Evolutionary conservation across 2,888 invertebrate species (phyloP), one percentile per base, ranked within the genome.

Genomic region (Drosophila infuscata): DNA sequence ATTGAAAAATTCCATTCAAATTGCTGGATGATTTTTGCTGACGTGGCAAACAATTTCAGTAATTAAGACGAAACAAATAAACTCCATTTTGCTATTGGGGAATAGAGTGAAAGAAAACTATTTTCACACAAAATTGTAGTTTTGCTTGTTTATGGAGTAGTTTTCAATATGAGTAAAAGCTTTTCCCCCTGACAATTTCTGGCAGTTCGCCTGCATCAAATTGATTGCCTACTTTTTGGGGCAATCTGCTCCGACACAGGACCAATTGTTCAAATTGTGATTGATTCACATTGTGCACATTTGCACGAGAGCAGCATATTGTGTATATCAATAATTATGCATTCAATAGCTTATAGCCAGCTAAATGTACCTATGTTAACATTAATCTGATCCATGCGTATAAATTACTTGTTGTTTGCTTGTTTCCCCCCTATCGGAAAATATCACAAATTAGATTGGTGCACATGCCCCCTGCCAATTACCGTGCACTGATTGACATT

Each of bases 191-290:
- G 60, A 57, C 48, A 38, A 79, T 56, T 48, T 57, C 51, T 74
- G 57, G 33, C 29, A 35, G 58, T 35, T 70, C 32, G 51, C 35
- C 43, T 74, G 74, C 52, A 60, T 58, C 35, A 60, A 70, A 74
- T 70, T 78, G 63, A 78, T 78, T 78, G 79, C 69, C 49, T 69
- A 58, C 74, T 74, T 77, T 78, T 49, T 59, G 70, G 70, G 60
- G 70, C 60, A 52, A 29, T 4, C n/a, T 20, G 8, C 4, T 9
- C 25, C 4, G 36, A 9, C 35, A 43, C 54, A 35, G 17, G 11
- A n/a, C 38, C 36, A 63, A 76, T 76, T 72, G 61, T 64, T 32
- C 68, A 72, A n/a, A 36, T 46, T 43, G 43, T 53, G 17, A 17
- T 52, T n/a, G 3, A 20, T 35, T 15, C 32, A 7, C 9, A 29